These are phyloP conservation scores for Halcyon smyrnensis DNA, from an alignment of 2,797 vertebrate genomes.

Conservation along the genomic window DNA sequence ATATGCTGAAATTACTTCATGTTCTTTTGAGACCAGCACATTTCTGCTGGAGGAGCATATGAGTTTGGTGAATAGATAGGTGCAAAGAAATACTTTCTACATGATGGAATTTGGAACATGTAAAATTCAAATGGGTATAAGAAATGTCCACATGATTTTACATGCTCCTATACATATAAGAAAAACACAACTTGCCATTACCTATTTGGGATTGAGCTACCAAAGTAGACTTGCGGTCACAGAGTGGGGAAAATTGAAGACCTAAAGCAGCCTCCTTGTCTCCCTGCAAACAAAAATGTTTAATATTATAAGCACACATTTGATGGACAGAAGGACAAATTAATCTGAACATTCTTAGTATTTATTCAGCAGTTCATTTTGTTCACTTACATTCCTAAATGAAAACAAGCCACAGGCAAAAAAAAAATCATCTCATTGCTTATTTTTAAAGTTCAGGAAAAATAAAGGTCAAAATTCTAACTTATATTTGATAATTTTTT, in stretches of 20 bases:
- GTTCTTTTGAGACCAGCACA: neutral
- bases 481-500: neutral
- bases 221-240: conserved; percentile 97
- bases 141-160: neutral
- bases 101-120: neutral
- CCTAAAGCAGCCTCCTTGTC: conserved; percentile 95
- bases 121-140: neutral
- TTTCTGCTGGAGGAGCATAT: neutral
- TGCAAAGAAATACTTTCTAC: neutral
- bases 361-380: neutral
- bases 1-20: neutral
- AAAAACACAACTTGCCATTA: conserved; percentile 65
- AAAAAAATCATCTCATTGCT: neutral
- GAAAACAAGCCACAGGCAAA: neutral
- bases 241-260: conserved; percentile 96
- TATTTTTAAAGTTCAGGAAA: neutral
- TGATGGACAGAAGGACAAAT: neutral
- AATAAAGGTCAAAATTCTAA: neutral
- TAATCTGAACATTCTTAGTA: neutral
- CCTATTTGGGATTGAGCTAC: conserved; percentile 98
- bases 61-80: neutral
- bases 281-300: conserved; percentile 81
- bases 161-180: neutral
- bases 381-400: neutral
- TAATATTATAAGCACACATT: conserved; percentile 12